phyloP scores from a whole-genome alignment of 1,140 invertebrate species.

The Drepana arcuata region DNA sequence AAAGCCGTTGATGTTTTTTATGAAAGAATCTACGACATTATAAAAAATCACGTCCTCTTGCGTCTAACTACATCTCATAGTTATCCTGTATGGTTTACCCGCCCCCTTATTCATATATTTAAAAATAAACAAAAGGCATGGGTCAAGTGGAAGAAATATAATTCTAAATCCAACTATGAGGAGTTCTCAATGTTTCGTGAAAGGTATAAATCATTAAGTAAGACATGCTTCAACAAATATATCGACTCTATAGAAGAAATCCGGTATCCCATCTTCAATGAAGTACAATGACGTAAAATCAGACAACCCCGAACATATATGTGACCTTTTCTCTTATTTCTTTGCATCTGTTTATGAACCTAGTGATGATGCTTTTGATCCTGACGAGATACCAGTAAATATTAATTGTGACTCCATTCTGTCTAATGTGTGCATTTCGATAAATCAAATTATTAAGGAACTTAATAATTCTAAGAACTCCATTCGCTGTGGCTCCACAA shows the following conservation, averaged over 20 bases:
- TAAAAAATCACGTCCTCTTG: background rate
- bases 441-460: no score
- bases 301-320: background rate
- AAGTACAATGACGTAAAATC: background rate
- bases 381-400: no score
- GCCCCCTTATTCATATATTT: slow-evolving; percentile 18
- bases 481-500: no score
- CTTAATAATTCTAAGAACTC: no score
- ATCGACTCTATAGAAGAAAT: slow-evolving; percentile 9
- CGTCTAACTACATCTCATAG: background rate
- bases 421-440: no score
- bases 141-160: slow-evolving; percentile 24
- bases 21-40: slow-evolving; percentile 6
- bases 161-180: slow-evolving; percentile 5
- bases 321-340: slow-evolving; percentile 3
- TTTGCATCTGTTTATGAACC: slow-evolving; percentile 5
- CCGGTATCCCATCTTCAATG: background rate
- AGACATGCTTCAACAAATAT: slow-evolving; percentile 9
- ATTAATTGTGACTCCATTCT: no score
- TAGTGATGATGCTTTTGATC: no score
- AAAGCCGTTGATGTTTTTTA: slow-evolving; percentile 3
- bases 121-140: slow-evolving; percentile 21
- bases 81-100: slow-evolving; percentile 17
- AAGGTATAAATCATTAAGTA: slow-evolving; percentile 9
- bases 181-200: slow-evolving; percentile 10